Percentiles rank a stretch among this genome's conserved stretches.
Evolutionary conservation across 2,888 invertebrate species (phyloP).

Genomic region (Keiferia lycopersicella): DNA sequence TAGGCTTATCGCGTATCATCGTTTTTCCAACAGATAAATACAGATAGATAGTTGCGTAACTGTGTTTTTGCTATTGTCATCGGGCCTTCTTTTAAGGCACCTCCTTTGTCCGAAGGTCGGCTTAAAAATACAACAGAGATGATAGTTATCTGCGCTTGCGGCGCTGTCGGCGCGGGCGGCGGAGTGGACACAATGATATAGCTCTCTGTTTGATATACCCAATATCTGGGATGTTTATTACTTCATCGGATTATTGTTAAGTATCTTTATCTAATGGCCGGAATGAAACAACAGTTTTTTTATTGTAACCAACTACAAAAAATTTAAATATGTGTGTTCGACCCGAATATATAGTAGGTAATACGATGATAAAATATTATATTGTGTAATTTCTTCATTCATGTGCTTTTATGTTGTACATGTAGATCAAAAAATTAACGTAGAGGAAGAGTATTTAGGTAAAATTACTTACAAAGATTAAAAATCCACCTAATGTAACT

Average conservation of each 20-base stretch:
- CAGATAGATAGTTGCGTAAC: slow-evolving; percentile 59
- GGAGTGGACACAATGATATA: slow-evolving; percentile 13
- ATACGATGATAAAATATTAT: too few relatives aligned
- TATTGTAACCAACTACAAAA: too few relatives aligned
- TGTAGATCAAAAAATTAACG: too few relatives aligned
- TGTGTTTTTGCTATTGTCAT: slow-evolving; percentile 52
- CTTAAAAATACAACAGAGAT: slow-evolving; percentile 27
- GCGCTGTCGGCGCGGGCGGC: background rate
- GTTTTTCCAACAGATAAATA: background rate
- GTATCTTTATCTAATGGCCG: background rate
- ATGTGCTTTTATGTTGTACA: too few relatives aligned
- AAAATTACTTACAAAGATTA: too few relatives aligned
- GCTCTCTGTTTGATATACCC: slow-evolving; percentile 7
- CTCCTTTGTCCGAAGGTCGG: slow-evolving; percentile 48
- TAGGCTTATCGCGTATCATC: background rate
- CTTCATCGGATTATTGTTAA: slow-evolving; percentile 1
- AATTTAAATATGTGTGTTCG: too few relatives aligned
- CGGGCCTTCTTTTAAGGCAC: slow-evolving; percentile 46
- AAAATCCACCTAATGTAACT: too few relatives aligned
- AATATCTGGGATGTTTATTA: slow-evolving; percentile 10
- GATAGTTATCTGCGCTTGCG: slow-evolving; percentile 17
- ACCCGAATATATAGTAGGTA: too few relatives aligned
- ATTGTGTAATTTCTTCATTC: too few relatives aligned
- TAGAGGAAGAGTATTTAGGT: too few relatives aligned
- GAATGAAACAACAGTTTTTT: background rate